Evolutionary conservation across 2,888 invertebrate species (phyloP).

Genomic region (Malachius bipustulatus): DNA sequence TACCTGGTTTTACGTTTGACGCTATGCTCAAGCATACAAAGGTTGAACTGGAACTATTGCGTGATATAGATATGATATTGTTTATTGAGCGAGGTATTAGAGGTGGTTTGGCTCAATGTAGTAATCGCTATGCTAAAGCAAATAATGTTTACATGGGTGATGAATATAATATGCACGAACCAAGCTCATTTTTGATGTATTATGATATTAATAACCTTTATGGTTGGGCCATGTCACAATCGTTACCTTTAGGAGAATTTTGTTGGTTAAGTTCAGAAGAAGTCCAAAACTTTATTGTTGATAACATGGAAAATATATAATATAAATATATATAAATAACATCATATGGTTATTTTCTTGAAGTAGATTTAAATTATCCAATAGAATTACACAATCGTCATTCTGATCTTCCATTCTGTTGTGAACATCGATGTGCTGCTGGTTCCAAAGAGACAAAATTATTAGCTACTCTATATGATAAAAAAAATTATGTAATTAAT

Average conservation of each 20-base stretch:
- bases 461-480: conserved; percentile 7
- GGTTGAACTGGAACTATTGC: conserved; percentile 22
- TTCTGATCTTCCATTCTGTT: background rate
- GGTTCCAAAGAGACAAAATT: conserved; percentile 8
- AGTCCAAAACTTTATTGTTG: too few species aligned
- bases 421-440: background rate
- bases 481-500: conserved; percentile 8
- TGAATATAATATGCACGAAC: conserved; percentile 20
- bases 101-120: conserved; percentile 25
- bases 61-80: conserved; percentile 26
- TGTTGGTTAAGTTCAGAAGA: too few species aligned
- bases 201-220: conserved; percentile 26
- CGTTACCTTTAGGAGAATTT: conserved; percentile 23
- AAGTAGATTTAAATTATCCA: background rate
- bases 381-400: background rate
- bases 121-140: conserved; percentile 25
- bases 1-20: conserved; percentile 24
- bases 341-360: background rate
- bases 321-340: too few species aligned
- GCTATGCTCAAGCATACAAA: conserved; percentile 23
- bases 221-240: conserved; percentile 20
- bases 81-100: conserved; percentile 26
- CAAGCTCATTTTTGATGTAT: conserved; percentile 21
- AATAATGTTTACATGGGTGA: conserved; percentile 27
- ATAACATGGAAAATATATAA: too few species aligned